Base-by-base conservation (phyloP, 2,797 vertebrate genomes). In the Sebastes oblongus region DNA sequence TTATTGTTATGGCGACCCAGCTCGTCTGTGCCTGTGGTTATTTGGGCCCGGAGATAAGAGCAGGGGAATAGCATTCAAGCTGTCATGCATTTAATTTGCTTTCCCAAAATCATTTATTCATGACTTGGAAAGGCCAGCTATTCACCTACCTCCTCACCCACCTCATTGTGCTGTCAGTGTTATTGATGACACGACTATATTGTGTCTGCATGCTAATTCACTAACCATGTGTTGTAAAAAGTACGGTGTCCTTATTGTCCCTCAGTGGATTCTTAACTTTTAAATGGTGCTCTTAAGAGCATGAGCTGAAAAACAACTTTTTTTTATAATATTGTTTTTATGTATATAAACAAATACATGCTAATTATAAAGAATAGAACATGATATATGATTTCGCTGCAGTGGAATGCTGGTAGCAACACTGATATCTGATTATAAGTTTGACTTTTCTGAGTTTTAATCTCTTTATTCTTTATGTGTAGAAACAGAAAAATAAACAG, bases 141-240 rank as follows among this genome's bases (percentile, higher is more conserved):
- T 82, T 92, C 81, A 82, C 66, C 39, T 29, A 34, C 59, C 81
- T 85, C 69, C 32, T 86, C 77, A 73, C 27, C 67, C 59, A 50
- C 42, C 79, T 87, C 72, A 72, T 86, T 88, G 83, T 83, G 81
- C 82, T 91, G 89, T 90, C 91, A 89, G 62, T 39, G 74, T 88
- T 92, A 91, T 90, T 90, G 86, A 94, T 88, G 82, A 80, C 24
- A 5, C 34, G 5, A 54, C 64, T 75, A 27, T 67, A 72, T 88
- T 85, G n/a, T 62, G 75, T 84, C 77, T 86, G 81, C 81, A 90
- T 85, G 62, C 81, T 89, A 84, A 90, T 93, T 83, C 24, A 55
- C 27, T 22, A 61, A 68, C 67, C 6, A 13, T 30, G 25, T 55
- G 68, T 66, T 73, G 54, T 61, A 29, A 64, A 46, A 76, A 13